Percentiles rank a stretch among this genome's conserved stretches.
These are phyloP conservation scores for Ptychobarbus kaznakovi DNA, from an alignment of 2,797 vertebrate genomes.

Conservation along the genomic window DNA sequence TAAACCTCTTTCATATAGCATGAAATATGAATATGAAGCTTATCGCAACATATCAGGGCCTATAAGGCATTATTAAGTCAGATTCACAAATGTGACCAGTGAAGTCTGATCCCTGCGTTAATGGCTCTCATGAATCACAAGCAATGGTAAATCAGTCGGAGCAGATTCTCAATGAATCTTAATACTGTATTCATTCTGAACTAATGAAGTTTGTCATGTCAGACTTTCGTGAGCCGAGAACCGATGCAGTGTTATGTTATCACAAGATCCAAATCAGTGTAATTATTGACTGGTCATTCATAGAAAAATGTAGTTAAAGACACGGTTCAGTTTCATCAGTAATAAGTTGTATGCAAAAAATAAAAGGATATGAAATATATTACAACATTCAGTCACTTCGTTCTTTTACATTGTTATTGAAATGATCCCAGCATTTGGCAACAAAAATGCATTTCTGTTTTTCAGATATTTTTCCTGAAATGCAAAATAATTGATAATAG, in stretches of 20 bases:
- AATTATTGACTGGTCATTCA: not conserved
- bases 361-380: not conserved
- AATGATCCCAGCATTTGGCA: not conserved
- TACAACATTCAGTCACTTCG: not conserved
- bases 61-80: too few species aligned
- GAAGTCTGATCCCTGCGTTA: not conserved
- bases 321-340: not conserved
- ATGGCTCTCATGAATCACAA: not conserved
- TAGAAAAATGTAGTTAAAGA: not conserved
- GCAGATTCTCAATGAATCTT: not conserved
- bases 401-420: not conserved
- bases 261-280: not conserved
- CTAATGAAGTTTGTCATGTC: too few species aligned
- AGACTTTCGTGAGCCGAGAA: too few species aligned
- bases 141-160: not conserved
- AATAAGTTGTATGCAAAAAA: not conserved
- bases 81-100: not conserved
- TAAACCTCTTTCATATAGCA: too few species aligned
- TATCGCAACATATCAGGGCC: too few species aligned
- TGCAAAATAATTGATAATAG: not conserved
- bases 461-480: slow-evolving; percentile 7
- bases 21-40: too few species aligned
- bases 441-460: not conserved
- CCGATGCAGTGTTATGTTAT: not conserved
- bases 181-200: too few species aligned